Conservation (phyloP, 2,113 vertebrate genomes). For the Podarcis muralis region DNA sequence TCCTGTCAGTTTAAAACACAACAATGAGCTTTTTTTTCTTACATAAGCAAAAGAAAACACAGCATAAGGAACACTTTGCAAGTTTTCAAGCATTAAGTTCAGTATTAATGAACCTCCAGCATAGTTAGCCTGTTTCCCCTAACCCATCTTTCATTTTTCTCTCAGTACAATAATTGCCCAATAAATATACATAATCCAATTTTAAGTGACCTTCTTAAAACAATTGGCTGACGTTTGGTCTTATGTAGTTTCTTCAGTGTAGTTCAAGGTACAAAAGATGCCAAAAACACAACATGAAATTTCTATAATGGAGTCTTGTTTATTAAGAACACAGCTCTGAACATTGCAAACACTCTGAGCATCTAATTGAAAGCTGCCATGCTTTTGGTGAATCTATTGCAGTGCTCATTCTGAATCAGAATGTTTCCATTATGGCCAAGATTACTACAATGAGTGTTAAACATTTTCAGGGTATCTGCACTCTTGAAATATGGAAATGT, state of each 20-base stretch:
- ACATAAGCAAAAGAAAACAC: not conserved
- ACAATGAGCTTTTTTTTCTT: not conserved
- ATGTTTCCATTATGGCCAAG: not conserved
- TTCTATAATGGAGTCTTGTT: not conserved
- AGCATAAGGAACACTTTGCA: not conserved
- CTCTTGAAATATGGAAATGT: not conserved
- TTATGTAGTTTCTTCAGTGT: not conserved
- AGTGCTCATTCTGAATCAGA: not conserved
- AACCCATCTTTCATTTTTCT: not conserved
- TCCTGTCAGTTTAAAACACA: not conserved
- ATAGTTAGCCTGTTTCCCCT: not conserved
- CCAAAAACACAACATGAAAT: not conserved
- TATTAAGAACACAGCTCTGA: not conserved
- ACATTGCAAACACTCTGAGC: not conserved
- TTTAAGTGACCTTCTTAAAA: not conserved
- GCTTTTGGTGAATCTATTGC: not conserved
- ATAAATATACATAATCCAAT: not conserved
- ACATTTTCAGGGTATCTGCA: not conserved
- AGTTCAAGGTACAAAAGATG: not conserved
- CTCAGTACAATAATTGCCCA: not conserved
- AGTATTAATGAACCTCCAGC: not conserved
- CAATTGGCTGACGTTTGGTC: not conserved
- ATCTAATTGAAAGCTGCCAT: not conserved
- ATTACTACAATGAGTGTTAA: not conserved
- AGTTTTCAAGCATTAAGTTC: not conserved